Percentiles rank a stretch among this genome's conserved stretches.
phyloP scores from a whole-genome alignment of 1,140 invertebrate genomes.

The Trichonephila inaurata region DNA sequence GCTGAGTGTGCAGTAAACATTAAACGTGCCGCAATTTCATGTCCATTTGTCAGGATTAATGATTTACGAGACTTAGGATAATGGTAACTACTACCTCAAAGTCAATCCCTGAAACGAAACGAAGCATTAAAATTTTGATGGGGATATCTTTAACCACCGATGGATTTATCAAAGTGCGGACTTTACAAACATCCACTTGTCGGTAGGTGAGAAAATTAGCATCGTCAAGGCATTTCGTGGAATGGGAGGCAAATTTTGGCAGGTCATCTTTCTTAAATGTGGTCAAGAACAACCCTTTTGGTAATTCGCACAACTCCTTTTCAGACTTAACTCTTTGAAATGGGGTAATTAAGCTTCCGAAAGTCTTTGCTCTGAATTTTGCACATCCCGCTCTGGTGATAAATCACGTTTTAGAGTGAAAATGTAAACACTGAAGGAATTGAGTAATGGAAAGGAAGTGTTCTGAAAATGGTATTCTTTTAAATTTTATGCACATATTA shows the following conservation, averaged over 20 bases:
- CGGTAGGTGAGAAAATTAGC: constrained; percentile 24
- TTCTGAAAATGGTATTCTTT: too few species aligned
- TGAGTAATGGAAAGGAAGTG: too few species aligned
- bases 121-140: not conserved
- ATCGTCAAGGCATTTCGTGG: not conserved
- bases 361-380: too few species aligned
- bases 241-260: not conserved
- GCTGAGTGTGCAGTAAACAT: constrained; percentile 17
- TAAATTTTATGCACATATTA: too few species aligned
- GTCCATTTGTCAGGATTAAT: constrained; percentile 30
- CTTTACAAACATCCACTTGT: not conserved
- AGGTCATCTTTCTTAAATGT: not conserved
- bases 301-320: too few species aligned
- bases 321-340: too few species aligned
- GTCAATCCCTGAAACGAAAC: constrained; percentile 13
- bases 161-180: not conserved
- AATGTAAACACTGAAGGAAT: too few species aligned
- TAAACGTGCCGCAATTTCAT: constrained; percentile 25
- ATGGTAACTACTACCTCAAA: not conserved
- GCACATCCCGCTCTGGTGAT: not conserved
- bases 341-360: too few species aligned
- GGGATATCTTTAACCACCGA: not conserved
- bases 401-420: not conserved
- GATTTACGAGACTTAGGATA: not conserved
- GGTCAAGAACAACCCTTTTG: not conserved